Evolutionary conservation across 2,797 vertebrate genomes (phyloP).

Genomic region (Gallinago solitaria): DNA sequence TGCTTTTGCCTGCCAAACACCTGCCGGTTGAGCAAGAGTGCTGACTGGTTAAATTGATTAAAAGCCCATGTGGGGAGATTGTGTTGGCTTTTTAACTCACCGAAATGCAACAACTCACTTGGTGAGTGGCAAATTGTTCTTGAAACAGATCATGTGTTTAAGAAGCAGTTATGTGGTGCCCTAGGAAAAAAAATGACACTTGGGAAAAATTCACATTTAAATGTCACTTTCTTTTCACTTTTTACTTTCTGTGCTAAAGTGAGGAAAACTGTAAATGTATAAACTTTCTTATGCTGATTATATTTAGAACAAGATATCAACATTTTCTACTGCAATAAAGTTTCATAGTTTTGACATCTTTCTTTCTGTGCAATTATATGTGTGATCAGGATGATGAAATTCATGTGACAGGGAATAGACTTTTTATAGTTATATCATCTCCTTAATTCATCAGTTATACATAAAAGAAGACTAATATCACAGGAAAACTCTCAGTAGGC

Average conservation of each 20-base stretch:
- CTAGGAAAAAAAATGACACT: neutral
- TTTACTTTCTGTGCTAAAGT: neutral
- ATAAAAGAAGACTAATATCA: neutral
- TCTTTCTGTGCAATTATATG: neutral
- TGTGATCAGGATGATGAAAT: neutral
- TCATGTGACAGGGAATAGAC: neutral
- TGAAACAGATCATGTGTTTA: neutral
- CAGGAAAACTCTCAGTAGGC: neutral
- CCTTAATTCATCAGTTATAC: neutral
- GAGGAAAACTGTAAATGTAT: neutral
- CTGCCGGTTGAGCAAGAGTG: slow-evolving; percentile 24
- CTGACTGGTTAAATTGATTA: slow-evolving; percentile 44
- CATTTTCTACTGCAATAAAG: neutral
- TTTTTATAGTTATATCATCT: neutral
- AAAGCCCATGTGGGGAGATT: neutral
- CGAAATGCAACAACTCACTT: neutral
- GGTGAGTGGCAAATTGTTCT: slow-evolving; percentile 5
- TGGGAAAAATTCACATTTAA: neutral
- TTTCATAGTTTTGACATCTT: neutral
- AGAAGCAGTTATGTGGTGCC: neutral
- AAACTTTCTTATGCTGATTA: neutral
- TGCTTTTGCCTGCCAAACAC: slow-evolving; percentile 28
- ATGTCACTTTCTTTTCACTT: neutral
- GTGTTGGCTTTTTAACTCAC: slow-evolving; percentile 3
- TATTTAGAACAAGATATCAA: neutral